Base-by-base conservation (phyloP, 2,113 vertebrate genomes). In the Vimba vimba region DNA sequence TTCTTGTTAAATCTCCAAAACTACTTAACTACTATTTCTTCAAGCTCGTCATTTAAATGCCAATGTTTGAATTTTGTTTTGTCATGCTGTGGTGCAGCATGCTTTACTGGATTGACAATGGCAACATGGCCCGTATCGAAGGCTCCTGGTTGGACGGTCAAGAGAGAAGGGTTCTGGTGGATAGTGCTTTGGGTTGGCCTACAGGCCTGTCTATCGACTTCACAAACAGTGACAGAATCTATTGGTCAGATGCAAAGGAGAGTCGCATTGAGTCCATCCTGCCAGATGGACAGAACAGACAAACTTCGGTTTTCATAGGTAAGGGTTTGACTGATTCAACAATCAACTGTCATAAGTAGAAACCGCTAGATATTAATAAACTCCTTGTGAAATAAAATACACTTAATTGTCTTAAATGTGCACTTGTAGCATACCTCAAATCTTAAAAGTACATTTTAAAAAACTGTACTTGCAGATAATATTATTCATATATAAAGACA, bases 51-150 rank as follows among this genome's bases (percentile, higher is more conserved):
- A 71, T 71, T 71, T 71, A 71, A 43, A 71, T 23, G 33, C 9
- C 3, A 43, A 6, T 43, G 36, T 43, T 43, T 43, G 9, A 43
- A 71, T 43, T 43, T 43, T 69, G 33, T 69, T 55, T 84, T 84
- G 23, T 76, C 25, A 30, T 84, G 4, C 25, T 88, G 33, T 77
- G 19, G 57, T 57, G 17, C 82, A 99, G 98, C 86, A 93, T 96
- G 64, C 96, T 99, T 95, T 99, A 97, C 92, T 99, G 98, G 98
- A 96, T 97, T 30, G 98, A 99, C 92, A 98, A 97, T 97, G 98
- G 98, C 71, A 94, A 94, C 74, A 94, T 93, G 13, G 97, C 98
- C 80, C 97, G 95, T 90, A 98, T 99, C 8, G 98, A 99, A 90
- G 93, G 95, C 21, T 96, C 97, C 13, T 99, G 98, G 98, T 99